These are phyloP conservation scores for Phallusia fumigata DNA, from an alignment of 23 tunicate species.

Conservation along the genomic window DNA sequence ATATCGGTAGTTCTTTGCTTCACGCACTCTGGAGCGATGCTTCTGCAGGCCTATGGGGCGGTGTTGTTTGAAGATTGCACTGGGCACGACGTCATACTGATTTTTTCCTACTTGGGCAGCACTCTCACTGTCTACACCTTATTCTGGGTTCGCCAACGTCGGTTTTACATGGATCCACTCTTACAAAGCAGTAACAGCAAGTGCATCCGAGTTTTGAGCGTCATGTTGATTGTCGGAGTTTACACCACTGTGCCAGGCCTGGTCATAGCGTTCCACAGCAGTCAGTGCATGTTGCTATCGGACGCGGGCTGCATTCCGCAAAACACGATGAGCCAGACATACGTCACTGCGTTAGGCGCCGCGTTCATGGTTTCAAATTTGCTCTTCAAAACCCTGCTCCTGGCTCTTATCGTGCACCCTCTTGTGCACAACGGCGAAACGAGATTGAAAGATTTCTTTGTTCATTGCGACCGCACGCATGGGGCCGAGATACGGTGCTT, in stretches of 20 bases:
- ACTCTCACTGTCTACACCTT: not conserved
- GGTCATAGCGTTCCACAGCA: not conserved
- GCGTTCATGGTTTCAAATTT: not conserved
- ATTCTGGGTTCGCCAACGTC: not conserved
- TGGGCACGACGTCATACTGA: not conserved
- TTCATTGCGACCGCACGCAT: not conserved
- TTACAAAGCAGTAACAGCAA: not conserved
- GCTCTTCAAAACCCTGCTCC: not conserved
- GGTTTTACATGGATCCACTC: constrained; percentile 2
- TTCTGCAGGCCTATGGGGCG: not conserved
- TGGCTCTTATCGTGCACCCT: not conserved
- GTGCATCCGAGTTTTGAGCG: not conserved
- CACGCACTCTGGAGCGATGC: not conserved
- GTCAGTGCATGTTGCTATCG: not conserved
- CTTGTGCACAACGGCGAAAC: not conserved
- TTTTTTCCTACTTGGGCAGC: not conserved
- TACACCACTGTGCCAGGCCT: not conserved
- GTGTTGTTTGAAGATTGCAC: not conserved
- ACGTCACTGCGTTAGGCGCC: not conserved
- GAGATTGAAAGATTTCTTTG: not conserved
- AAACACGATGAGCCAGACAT: not conserved
- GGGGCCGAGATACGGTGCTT: not conserved
- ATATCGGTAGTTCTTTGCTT: not conserved
- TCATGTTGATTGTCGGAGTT: not conserved
- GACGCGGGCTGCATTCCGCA: not conserved